Base-by-base conservation (phyloP, 2,797 vertebrate species). In the Enteromius viviparus region DNA sequence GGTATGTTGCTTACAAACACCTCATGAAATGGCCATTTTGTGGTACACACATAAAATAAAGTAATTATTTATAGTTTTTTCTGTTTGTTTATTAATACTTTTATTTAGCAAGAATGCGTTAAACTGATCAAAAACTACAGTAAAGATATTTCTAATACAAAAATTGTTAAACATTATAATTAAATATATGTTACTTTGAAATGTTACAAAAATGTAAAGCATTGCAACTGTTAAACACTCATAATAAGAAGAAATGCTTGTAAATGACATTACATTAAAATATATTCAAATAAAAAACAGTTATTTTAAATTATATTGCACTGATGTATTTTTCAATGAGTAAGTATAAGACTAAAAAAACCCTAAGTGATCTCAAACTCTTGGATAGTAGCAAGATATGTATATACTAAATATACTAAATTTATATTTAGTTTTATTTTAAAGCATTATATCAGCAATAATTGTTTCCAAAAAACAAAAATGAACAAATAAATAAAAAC, bases 1-100 rank as follows among this genome's bases (percentile, higher is more conserved):
- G 94, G 95, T 95, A 89, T 45, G 49, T 76, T 26, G 51, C 64
- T 58, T 17, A 81, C 26, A 53, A 1, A 58, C 47, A 45, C 1
- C 65, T 71, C 26, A 8, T 60, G 26, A 4, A 75, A 37, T 37
- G 32, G 15, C 1, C 19, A 69, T 37, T 75, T 37, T 64, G 65
- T 32, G 53, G 32, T 32, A 45, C 26, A 53, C 6, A 68, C 53
- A 76, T 37, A 29, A 15, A 62, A 62, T 29, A 0, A 26, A 34
- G 7, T 32, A 65, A 34, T 37, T 37, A 2, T 1, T 32, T 64
- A 17, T 3, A 17, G 3, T 17, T n/a, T 55, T 55, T 55, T 62
- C 5, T 60, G 4, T 55, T 58, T 58, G 10, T 58, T n/a, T n/a
- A n/a, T 53, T 0, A 51, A 76, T 40, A 40, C 6, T n/a, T 74